A percentile compares a stretch with the other conserved stretches of the same genome.
phyloP scores from a whole-genome alignment of 2,888 invertebrate species.

The Strigamia maritima region DNA sequence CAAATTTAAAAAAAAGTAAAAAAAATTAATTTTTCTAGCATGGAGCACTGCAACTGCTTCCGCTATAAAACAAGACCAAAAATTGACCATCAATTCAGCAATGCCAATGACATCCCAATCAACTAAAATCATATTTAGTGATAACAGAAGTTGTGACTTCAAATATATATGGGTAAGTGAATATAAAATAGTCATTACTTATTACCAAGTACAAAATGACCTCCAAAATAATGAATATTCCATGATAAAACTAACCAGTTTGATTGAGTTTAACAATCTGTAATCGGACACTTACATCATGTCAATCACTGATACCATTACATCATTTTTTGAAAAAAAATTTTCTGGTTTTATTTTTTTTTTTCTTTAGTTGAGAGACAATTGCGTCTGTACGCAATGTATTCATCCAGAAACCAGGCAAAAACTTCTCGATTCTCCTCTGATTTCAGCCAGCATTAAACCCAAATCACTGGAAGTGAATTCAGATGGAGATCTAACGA shows the following conservation, averaged over 20 bases:
- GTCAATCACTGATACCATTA: too few relatives aligned
- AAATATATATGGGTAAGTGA: slow-evolving; percentile 49
- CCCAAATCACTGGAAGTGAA: slow-evolving; percentile 47
- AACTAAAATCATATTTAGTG: slow-evolving; percentile 47
- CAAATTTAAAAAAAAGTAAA: neutral
- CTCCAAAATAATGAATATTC: too few relatives aligned
- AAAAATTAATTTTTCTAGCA: neutral
- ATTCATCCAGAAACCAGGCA: slow-evolving; percentile 47
- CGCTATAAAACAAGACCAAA: slow-evolving; percentile 1
- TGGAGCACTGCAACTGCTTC: slow-evolving; percentile 32
- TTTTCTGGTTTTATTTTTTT: neutral
- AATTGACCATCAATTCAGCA: slow-evolving; percentile 35
- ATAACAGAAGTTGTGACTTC: slow-evolving; percentile 47
- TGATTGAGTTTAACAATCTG: too few relatives aligned
- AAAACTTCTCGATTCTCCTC: slow-evolving; percentile 47
- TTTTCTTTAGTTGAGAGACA: slow-evolving; percentile 47
- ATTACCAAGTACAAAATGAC: too few relatives aligned
- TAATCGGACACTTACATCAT: too few relatives aligned
- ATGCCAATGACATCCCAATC: slow-evolving; percentile 39
- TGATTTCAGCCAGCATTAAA: slow-evolving; percentile 47
- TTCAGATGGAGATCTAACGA: slow-evolving; percentile 46
- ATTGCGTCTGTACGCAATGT: slow-evolving; percentile 47
- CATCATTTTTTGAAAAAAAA: too few relatives aligned
- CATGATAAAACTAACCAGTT: too few relatives aligned
- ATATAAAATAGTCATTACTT: too few relatives aligned